Base-by-base conservation (phyloP, 1,140 invertebrate species). In the Vanessa atalanta region DNA sequence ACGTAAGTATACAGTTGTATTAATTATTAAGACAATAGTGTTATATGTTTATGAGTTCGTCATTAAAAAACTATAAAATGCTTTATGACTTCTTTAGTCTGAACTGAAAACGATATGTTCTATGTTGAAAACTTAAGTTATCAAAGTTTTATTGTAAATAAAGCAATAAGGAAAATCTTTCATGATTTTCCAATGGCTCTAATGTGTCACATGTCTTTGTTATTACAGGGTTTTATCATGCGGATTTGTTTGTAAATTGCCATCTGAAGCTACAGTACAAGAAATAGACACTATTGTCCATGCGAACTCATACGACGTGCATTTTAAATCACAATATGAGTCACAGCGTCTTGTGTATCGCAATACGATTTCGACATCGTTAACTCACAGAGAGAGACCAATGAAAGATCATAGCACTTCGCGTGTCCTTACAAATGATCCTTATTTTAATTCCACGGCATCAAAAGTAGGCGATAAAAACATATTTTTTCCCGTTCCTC, bases 401-500 rank as follows among this genome's bases (percentile, higher is more conserved):
- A 79, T 83, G 72, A 92, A 93, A 64, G 93, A 95, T 61, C 88
- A 94, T n/a, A 93, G 90, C 66, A 94, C 94, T 61, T 85, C 93
- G 16, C 87, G 94, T 72, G 92, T 93, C 43, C 81, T 96, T 70
- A 93, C 84, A 20, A 95, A 95, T 76, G 94, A 95, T 75, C 93
- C 93, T 8, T 89, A 93, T 70, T 96, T 94, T 73, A 93, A 93
- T 61, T 94, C 94, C 0, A 93, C 94, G 0, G 88, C 95, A 12
- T 91, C 94, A 5, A 94, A 92, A 79, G 75, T 95, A 15, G 94
- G 95, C 0, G 91, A 93, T 51, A 91, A 88, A 53, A 79, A 85
- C 55, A 91, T 95, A 64, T 96, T 94, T 82, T 96, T 96, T 82
- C 95, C 95, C 8, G 91, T 94, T 2, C 85, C 90, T 5, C 87